These are phyloP conservation scores for Apamea monoglypha DNA, from an alignment of 2,888 invertebrate species.

Conservation along the genomic window DNA sequence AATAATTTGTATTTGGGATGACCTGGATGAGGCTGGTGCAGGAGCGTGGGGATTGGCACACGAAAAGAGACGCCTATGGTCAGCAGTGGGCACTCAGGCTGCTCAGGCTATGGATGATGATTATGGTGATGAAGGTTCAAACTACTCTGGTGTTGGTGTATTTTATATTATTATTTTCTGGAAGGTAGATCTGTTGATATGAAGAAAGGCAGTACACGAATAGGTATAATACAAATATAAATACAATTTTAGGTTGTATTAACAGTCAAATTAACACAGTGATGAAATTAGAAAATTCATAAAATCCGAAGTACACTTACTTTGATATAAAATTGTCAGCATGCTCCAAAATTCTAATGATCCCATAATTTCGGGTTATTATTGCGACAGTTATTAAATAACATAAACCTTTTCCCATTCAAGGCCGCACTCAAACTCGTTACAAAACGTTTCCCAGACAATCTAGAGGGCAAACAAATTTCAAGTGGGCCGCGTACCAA, in stretches of 20 bases:
- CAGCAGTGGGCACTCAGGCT: too few relatives aligned
- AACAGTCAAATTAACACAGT: too few relatives aligned
- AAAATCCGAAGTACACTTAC: conserved; percentile 73
- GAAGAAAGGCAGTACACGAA: background rate
- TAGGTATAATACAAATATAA: background rate
- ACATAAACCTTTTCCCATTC: conserved; percentile 50
- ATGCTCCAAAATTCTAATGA: conserved; percentile 80
- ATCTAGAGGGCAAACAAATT: conserved; percentile 74
- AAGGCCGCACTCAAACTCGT: conserved; percentile 49
- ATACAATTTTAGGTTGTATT: background rate
- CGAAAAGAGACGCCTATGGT: too few relatives aligned
- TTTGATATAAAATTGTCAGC: conserved; percentile 79
- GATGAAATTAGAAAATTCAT: background rate
- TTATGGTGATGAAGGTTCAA: background rate
- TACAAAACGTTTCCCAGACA: conserved; percentile 66
- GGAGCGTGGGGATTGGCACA: too few relatives aligned
- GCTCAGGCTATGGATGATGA: too few relatives aligned
- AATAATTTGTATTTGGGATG: conserved; percentile 29
- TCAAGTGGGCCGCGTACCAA: conserved; percentile 81
- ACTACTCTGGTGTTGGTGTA: background rate
- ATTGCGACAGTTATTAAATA: conserved; percentile 56
- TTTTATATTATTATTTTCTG: background rate
- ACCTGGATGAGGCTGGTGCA: background rate
- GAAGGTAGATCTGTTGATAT: background rate
- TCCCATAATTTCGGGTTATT: conserved; percentile 73